Evolutionary conservation across 2,888 invertebrate species (phyloP).

Genomic region (Tholera decimalis): DNA sequence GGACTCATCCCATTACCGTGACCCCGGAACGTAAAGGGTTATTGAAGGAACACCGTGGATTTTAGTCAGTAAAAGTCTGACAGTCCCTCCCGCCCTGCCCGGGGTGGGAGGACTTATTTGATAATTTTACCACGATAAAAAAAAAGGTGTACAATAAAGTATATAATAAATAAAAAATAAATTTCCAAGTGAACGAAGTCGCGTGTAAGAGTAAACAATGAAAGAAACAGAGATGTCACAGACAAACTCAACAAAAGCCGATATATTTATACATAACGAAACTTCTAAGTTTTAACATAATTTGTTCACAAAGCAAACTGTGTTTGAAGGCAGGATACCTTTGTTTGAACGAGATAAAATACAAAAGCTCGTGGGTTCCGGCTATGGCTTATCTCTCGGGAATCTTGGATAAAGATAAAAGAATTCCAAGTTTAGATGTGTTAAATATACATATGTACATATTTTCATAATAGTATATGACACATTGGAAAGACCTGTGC

Average conservation of each 20-base stretch:
- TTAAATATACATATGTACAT: constrained; percentile 86
- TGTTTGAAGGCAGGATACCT: constrained; percentile 87
- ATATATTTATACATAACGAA: constrained; percentile 57
- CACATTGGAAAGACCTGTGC: not conserved
- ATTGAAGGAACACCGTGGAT: too few relatives aligned
- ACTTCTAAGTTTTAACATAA: constrained; percentile 48
- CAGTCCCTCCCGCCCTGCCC: too few relatives aligned
- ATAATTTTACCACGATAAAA: too few relatives aligned
- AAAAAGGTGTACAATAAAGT: too few relatives aligned
- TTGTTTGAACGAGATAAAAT: constrained; percentile 88
- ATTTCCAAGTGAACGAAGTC: too few relatives aligned
- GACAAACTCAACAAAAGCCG: constrained; percentile 44
- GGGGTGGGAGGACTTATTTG: too few relatives aligned
- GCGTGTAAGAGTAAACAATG: too few relatives aligned
- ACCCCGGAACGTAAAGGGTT: too few relatives aligned
- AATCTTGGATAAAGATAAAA: constrained; percentile 85
- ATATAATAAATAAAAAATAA: too few relatives aligned
- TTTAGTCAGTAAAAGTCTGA: too few relatives aligned
- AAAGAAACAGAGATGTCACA: constrained; percentile 18
- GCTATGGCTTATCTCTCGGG: constrained; percentile 83
- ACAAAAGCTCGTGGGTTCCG: constrained; percentile 86
- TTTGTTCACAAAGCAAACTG: constrained; percentile 66
- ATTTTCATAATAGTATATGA: constrained; percentile 54
- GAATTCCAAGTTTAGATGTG: constrained; percentile 86
- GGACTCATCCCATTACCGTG: too few relatives aligned